Evolutionary conservation across 2,888 invertebrate genomes (phyloP), one percentile per base, ranked within the genome.

Genomic region (Boloria euphrosyne): DNA sequence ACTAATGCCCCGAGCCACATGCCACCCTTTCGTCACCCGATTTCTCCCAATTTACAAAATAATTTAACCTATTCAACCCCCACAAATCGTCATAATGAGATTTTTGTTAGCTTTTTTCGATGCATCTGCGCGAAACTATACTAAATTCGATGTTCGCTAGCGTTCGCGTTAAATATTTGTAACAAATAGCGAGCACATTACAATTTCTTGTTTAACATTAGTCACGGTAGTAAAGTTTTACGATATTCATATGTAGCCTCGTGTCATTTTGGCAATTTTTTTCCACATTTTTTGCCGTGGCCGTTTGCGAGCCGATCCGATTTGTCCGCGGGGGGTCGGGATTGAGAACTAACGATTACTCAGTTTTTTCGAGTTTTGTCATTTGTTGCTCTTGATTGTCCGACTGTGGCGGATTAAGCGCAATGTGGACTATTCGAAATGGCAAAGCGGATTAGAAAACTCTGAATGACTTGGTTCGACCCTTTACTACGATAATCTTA

Each of bases 291-390:
- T 83, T 83, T 82, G 77, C 71, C 73, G 31, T 75, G 75, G 75
- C 76, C 81, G 78, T 79, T 84, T 85, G 78, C 76, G 79, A 84
- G 80, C 83, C 89, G 86, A 89, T 89, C 89, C 82, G 86, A 84
- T 90, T 87, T 84, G 83, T 73, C 87, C 68, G 75, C 87, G 87
- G 90, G 90, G 87, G 89, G 86, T 83, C 87, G 80, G 78, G 76
- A 77, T 80, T 82, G 83, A 79, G 79, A 59, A 71, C 85, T 87
- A 87, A 88, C 88, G 85, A 88, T 84, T 84, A 84, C 85, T 84
- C 17, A 52, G 22, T 65, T 64, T 62, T 62, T 80, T 79, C 75
- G 78, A 80, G 80, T 81, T 80, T 83, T 83, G 83, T 85, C 83
- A 83, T 80, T 83, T 82, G 83, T 84, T 64, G 54, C 74, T 79